Percentiles rank a stretch among this genome's conserved stretches.
Conservation (phyloP, 2,113 vertebrate species). For the Formicarius rufipectus region DNA sequence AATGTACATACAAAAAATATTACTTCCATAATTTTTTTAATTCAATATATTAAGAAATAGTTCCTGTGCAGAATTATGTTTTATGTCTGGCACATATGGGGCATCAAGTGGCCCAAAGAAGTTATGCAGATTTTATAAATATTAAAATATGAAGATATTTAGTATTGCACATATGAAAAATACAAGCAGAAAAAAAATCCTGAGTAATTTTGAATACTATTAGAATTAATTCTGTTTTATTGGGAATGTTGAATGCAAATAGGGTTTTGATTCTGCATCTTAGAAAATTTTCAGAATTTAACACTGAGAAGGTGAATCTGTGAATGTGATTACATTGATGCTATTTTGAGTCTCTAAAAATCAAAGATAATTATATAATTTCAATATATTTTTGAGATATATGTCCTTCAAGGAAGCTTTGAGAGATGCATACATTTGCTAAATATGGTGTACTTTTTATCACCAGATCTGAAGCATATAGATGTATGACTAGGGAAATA, state of each 20-base stretch:
- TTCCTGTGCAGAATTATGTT: not conserved
- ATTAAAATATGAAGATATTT: not conserved
- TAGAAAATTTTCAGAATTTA: not conserved
- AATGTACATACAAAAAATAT: not conserved
- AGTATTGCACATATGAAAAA: not conserved
- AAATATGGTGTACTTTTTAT: not conserved
- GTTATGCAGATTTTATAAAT: not conserved
- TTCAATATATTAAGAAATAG: not conserved
- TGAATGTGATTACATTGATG: not conserved
- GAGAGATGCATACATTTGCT: not conserved
- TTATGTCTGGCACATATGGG: not conserved
- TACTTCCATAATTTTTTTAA: not conserved
- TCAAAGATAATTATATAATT: not conserved
- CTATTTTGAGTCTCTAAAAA: not conserved
- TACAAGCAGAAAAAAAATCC: not conserved
- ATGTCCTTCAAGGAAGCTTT: not conserved
- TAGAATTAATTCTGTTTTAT: not conserved
- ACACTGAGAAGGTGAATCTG: not conserved
- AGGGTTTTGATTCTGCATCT: not conserved
- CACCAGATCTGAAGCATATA: not conserved
- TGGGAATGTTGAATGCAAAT: not conserved
- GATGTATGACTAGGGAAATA: not conserved
- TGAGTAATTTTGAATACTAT: not conserved
- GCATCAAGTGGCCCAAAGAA: not conserved
- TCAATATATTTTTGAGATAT: not conserved